Evolutionary conservation across 2,888 invertebrate genomes (phyloP).

Genomic region (Eurytoma adleriae): DNA sequence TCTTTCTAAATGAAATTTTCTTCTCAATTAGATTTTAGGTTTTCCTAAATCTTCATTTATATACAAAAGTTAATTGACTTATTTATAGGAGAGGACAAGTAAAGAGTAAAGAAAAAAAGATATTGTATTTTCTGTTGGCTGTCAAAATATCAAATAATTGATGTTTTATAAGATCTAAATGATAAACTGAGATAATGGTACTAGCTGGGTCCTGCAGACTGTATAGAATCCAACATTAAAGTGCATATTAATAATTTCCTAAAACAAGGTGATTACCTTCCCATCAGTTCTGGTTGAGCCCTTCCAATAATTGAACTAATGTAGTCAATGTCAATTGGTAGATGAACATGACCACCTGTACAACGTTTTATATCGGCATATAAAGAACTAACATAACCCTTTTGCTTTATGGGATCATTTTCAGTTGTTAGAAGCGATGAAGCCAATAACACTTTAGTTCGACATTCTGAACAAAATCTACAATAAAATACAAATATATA

Average conservation of each 20-base stretch:
- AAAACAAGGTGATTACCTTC: slow-evolving; percentile 78
- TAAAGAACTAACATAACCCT: slow-evolving; percentile 91
- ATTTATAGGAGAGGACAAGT: too few species aligned
- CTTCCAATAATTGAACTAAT: slow-evolving; percentile 91
- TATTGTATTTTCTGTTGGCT: too few species aligned
- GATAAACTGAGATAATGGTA: too few species aligned
- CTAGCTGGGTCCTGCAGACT: too few species aligned
- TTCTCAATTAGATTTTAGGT: too few species aligned
- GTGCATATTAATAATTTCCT: slow-evolving; percentile 23
- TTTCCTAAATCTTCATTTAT: too few species aligned
- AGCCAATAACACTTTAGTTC: slow-evolving; percentile 90
- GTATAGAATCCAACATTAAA: background rate
- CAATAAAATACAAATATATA: slow-evolving; percentile 47
- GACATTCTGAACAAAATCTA: slow-evolving; percentile 93
- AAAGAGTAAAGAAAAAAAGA: too few species aligned
- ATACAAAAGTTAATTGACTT: too few species aligned
- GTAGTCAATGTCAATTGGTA: slow-evolving; percentile 91
- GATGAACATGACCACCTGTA: slow-evolving; percentile 91
- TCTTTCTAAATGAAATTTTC: too few species aligned
- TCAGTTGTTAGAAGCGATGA: slow-evolving; percentile 92
- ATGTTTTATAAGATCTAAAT: too few species aligned
- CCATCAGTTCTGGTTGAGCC: slow-evolving; percentile 94
- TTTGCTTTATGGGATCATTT: slow-evolving; percentile 89
- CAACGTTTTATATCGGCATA: slow-evolving; percentile 93
- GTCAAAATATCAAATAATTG: too few species aligned